These are phyloP conservation scores for Exaiptasia diaphana DNA, from an alignment of 64 coral and sea anemone genomes.

Conservation along the genomic window DNA sequence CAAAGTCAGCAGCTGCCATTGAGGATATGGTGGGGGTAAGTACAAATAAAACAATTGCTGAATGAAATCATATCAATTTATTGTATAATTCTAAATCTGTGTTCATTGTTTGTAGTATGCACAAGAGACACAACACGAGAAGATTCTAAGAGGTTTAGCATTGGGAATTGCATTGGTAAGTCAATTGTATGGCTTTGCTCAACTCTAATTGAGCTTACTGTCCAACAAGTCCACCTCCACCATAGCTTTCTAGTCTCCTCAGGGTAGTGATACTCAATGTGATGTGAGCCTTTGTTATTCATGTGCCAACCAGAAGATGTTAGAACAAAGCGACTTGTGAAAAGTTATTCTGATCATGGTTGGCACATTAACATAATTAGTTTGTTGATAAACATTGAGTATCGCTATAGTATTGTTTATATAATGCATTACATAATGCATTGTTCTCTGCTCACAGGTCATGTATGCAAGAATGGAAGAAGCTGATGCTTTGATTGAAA, in stretches of 20 bases:
- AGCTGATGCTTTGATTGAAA: constrained; percentile 93
- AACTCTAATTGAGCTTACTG: too few relatives aligned
- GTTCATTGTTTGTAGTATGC: constrained; percentile 64
- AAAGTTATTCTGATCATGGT: too few relatives aligned
- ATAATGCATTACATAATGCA: too few relatives aligned
- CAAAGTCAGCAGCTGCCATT: constrained; percentile 78
- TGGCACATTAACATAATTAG: too few relatives aligned
- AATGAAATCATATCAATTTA: neutral
- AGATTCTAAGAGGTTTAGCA: constrained; percentile 88
- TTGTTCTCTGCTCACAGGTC: constrained; percentile 25
- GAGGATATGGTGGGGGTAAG: constrained; percentile 98
- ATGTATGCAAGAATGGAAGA: constrained; percentile 99
- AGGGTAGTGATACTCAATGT: too few relatives aligned
- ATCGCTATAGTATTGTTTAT: too few relatives aligned
- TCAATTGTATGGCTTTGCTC: neutral
- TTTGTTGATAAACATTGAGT: too few relatives aligned
- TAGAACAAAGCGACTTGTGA: too few relatives aligned
- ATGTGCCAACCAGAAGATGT: too few relatives aligned
- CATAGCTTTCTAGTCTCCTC: too few relatives aligned
- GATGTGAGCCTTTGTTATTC: too few relatives aligned
- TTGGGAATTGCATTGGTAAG: constrained; percentile 90
- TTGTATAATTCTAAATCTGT: neutral
- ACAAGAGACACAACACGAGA: constrained; percentile 98
- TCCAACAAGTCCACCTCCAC: too few relatives aligned
- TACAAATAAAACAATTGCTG: neutral